Evolutionary conservation across 1,140 invertebrate genomes (phyloP), one percentile per base, ranked within the genome.

Genomic region (Pinna nobilis): DNA sequence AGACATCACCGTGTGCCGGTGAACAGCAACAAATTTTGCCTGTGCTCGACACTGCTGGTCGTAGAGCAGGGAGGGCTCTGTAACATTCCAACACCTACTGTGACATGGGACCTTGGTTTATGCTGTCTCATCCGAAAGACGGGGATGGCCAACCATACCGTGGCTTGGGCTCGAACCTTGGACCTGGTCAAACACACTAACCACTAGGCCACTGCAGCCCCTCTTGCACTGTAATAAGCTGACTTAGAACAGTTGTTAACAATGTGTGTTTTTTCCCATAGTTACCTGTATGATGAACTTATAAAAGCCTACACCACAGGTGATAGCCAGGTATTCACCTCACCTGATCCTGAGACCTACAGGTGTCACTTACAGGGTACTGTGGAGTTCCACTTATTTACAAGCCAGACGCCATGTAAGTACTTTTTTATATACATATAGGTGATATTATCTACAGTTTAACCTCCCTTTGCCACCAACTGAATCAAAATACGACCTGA

Each of bases 311-410:
- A 86, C 47, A 68, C 35, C 9, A 68, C 60, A 23, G 53, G 75
- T 1, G 60, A 66, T 18, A 84, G 79, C 69, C 28, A 76, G 33
- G 60, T 87, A 9, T 79, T 87, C 44, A 44, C 70, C 3, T 3
- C 61, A 25, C 63, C 79, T n/a, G 41, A 69, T 33, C 15, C 47
- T n/a, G 32, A 65, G 6, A 28, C 63, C 18, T 53, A 75, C 51
- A 53, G 23, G 30, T 85, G 87, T 79, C n/a, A 30, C 1, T 6
- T 95, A 0, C 93, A 92, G 76, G 61, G 89, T n/a, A 88, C 89
- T 13, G 84, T 95, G 51, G 90, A 91, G 18, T 97, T 97, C 89
- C 94, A 97, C 88, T 94, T 98, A 82, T 96, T 94, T 83, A 93
- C 94, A 28, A 96, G 94, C 77, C 94, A 96, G 83, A 92, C 94